Base-by-base conservation (phyloP, 2,113 vertebrate genomes). In the Tonatia bakeri region DNA sequence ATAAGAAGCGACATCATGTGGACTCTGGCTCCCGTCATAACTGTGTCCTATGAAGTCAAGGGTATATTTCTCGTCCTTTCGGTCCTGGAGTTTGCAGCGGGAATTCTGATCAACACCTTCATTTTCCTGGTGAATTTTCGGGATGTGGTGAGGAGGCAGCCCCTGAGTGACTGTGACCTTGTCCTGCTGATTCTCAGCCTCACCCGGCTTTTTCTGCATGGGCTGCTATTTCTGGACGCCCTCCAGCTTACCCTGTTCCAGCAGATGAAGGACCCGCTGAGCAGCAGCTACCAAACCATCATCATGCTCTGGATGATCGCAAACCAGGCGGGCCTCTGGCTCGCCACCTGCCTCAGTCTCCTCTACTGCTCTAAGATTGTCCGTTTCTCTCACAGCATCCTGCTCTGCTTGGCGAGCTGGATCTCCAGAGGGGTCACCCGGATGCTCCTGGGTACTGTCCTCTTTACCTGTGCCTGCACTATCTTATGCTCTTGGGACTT, bases 281-380 rank as follows among this genome's bases (percentile, higher is more conserved):
- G 56, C 65, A n/a, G 26, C 67, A 93, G 47, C 47, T 97, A 94
- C 90, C 79, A 97, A 65, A 69, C 45, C 61, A 64, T 92, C 72
- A 26, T 94, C 19, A 22, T 96, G 36, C 79, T 98, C 31, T 96
- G 97, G 95, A 93, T 95, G 92, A 83, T 93, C 16, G 11, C 40
- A 13, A 90, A 96, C 38, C 94, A 95, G 52, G 61, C 47, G 14
- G 40, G 84, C 61, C 76, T 98, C 79, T 98, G 97, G 97, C 31
- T 98, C 1, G 3, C 86, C 20, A 81, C 94, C 40, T 97, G 98
- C 76, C 97, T 98, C 79, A 96, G 97, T 28, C 87, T 98, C 61
- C 84, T 97, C 84, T 97, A 97, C 81, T 98, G 96, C 50, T 94
- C 96, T 50, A 97, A 97, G 90, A 94, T 97, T 7, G 87, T 75